Evolutionary conservation across 1,140 invertebrate species (phyloP), one percentile per base, ranked within the genome.

Genomic region (Leucophenga varia): DNA sequence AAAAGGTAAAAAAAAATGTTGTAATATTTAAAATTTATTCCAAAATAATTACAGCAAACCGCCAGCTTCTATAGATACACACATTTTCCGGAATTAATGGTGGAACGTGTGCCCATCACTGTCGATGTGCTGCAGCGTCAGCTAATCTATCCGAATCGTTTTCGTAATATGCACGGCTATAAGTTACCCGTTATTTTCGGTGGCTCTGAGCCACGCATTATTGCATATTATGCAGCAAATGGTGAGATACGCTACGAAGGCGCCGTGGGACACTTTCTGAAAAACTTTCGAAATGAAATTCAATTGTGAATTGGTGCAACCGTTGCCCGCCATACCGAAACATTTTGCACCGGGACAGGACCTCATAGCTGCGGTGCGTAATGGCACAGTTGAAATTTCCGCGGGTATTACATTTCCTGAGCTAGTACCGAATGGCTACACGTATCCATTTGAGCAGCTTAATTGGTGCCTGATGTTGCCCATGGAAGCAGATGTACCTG

Each of bases 401-500:
- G 38, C 61, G 30, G 52, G 41, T 0, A 13, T 61, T 10, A 69
- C 68, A 0, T 72, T 55, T 18, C 69, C 69, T 1, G 30, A 51
- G 0, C 47, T 55, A 10, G 47, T 61, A 0, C 10, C 43, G 4
- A 17, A 49, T 3, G 54, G 57, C 0, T 70, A 48, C 3, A 48
- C 54, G 0, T 72, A 72, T 41, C 64, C 69, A 0, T 69, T 57
- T 8, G 69, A 72, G 20, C 59, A 56, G 14, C 18, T 61, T 32
- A 54, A 67, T 21, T 72, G 55, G 54, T 72, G 69, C 14, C 14
- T 72, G 1, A 56, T 69, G 61, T 22, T 69, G 41, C 69, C 69
- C 0, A 37, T 72, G 5, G 69, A 72, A 43, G 36, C 61, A 0
- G 60, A 70, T 48, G 51, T 72, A 2, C 61, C 69, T 1, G 50